A percentile compares a stretch with the other conserved stretches of the same genome.
Conservation (phyloP, 2,888 invertebrate species). For the Watsonalla cultraria region DNA sequence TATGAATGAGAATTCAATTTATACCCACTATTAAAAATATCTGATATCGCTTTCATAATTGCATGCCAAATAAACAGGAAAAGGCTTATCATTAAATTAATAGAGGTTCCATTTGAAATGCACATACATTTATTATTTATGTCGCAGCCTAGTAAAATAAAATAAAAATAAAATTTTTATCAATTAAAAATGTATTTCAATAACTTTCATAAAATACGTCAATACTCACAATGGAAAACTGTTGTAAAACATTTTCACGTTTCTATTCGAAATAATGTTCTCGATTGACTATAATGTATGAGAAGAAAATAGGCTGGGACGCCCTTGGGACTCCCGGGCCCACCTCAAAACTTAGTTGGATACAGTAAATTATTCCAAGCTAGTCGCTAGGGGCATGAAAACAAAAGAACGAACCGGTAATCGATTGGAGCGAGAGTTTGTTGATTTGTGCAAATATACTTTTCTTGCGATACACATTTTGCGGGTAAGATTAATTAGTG, state of each 20-base stretch:
- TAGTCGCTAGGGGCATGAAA: conserved; percentile 42
- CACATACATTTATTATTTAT: too few species aligned
- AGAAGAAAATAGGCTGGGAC: conserved; percentile 36
- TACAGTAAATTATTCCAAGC: conserved; percentile 64
- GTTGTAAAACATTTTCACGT: conserved; percentile 13
- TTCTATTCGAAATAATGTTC: conserved; percentile 28
- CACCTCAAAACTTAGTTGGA: conserved; percentile 60
- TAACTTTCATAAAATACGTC: neutral
- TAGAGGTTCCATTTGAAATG: too few species aligned
- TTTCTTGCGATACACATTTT: neutral
- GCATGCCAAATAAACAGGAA: too few species aligned
- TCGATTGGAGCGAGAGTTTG: conserved; percentile 33
- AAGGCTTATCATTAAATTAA: too few species aligned
- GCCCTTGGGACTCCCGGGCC: conserved; percentile 38
- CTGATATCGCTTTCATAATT: too few species aligned
- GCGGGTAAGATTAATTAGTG: neutral
- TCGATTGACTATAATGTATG: conserved; percentile 38
- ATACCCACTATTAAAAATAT: too few species aligned
- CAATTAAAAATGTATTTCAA: too few species aligned
- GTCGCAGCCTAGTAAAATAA: too few species aligned
- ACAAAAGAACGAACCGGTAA: conserved; percentile 52
- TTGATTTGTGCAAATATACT: conserved; percentile 17
- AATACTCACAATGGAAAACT: neutral
- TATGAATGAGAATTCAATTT: too few species aligned
- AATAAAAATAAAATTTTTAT: too few species aligned